These are phyloP conservation scores for Micronycteris hirsuta DNA, from an alignment of 2,113 vertebrate genomes.

Conservation along the genomic window DNA sequence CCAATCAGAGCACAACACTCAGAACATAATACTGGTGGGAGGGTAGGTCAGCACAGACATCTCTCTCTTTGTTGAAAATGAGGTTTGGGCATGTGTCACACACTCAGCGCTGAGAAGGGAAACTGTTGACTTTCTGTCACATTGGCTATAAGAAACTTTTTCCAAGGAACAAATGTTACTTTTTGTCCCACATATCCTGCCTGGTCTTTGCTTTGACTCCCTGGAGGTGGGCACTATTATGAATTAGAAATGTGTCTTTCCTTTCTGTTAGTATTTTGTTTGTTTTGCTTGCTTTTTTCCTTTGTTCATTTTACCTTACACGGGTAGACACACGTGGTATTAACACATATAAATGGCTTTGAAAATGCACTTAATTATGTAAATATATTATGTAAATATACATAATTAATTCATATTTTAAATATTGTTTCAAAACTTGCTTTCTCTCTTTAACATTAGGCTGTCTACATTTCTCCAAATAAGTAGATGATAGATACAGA, in stretches of 20 bases:
- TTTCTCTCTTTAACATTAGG: not conserved
- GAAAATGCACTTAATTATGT: not conserved
- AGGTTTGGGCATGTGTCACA: not conserved
- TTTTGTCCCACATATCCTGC: not conserved
- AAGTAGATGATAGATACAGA: not conserved
- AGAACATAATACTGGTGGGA: not conserved
- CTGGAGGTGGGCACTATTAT: not conserved
- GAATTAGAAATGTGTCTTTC: not conserved
- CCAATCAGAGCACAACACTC: not conserved
- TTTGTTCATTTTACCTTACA: not conserved
- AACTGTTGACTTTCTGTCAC: not conserved
- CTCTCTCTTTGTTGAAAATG: not conserved
- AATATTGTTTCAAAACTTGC: not conserved
- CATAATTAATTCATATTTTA: not conserved
- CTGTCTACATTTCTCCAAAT: not conserved
- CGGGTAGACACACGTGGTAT: not conserved
- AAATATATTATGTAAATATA: no score
- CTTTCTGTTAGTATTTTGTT: not conserved
- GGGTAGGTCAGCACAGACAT: not conserved
- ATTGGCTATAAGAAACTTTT: not conserved
- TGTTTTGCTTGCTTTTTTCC: not conserved
- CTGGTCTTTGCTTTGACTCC: not conserved
- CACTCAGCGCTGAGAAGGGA: not conserved
- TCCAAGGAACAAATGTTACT: not conserved
- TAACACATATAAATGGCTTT: not conserved